phyloP scores from a whole-genome alignment of 2,113 vertebrate genomes.

The Sporophila hypoxantha region DNA sequence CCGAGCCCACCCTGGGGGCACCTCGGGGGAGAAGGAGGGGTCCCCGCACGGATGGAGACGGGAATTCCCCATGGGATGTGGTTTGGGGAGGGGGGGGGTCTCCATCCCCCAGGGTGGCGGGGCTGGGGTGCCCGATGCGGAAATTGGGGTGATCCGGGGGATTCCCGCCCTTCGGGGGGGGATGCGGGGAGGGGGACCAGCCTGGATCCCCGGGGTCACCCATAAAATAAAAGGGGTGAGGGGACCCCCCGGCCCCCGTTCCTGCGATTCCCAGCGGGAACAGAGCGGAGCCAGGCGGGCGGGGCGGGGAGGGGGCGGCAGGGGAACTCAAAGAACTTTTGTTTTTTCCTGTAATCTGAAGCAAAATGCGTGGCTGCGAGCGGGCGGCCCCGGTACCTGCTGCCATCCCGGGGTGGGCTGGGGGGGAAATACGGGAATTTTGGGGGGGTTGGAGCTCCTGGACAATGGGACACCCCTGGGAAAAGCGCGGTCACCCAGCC shows the following conservation, averaged over 20 bases:
- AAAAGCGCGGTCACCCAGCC: too few relatives aligned
- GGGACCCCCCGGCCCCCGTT: background rate
- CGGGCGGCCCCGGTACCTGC: background rate
- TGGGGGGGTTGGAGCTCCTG: background rate
- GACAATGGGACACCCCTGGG: background rate
- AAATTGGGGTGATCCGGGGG: background rate
- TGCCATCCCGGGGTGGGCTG: background rate
- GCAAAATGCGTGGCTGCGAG: background rate
- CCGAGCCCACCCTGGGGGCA: background rate
- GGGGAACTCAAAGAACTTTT: background rate
- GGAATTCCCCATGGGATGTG: background rate
- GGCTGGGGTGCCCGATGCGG: background rate
- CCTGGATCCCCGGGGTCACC: background rate
- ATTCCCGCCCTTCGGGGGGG: background rate
- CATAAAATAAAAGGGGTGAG: too few relatives aligned
- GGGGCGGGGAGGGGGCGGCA: background rate
- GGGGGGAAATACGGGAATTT: background rate
- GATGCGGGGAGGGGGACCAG: background rate
- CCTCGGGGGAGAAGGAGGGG: background rate
- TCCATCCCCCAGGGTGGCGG: too few relatives aligned
- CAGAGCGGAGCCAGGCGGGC: background rate
- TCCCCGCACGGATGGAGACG: background rate
- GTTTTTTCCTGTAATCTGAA: conserved; percentile 13
- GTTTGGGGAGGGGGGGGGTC: too few relatives aligned
- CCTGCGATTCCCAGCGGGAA: background rate